Evolutionary conservation across 2,797 vertebrate genomes (phyloP).

Genomic region (Cephalopachus bancanus): DNA sequence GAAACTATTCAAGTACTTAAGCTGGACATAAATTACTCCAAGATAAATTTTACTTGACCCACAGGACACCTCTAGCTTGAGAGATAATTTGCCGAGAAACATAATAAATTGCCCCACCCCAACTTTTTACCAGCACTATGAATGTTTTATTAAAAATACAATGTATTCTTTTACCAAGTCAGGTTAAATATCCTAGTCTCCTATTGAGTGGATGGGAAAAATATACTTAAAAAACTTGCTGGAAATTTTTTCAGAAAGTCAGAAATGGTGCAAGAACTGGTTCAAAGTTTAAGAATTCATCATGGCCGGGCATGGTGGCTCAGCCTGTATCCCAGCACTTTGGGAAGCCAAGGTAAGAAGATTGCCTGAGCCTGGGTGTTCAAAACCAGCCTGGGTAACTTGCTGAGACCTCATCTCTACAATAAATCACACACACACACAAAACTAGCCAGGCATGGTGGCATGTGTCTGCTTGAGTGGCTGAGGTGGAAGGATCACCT

Average conservation of each 20-base stretch:
- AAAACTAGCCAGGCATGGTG: no score
- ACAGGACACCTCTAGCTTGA: background rate
- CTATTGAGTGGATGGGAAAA: conserved; percentile 44
- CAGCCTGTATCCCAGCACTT: no score
- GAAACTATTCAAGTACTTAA: background rate
- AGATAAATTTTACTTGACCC: background rate
- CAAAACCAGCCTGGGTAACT: no score
- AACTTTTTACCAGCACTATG: background rate
- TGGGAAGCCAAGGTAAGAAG: no score
- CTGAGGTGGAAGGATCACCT: no score
- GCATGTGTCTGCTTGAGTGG: no score
- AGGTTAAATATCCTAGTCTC: background rate
- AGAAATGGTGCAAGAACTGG: background rate
- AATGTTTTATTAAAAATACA: conserved; percentile 60
- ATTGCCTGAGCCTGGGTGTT: no score
- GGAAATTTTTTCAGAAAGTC: conserved; percentile 46
- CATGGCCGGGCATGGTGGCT: no score
- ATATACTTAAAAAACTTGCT: background rate
- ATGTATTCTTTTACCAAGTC: conserved; percentile 48
- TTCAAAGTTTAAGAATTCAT: conserved; percentile 3
- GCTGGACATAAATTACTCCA: background rate
- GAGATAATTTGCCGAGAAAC: background rate
- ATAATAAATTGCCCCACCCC: background rate
- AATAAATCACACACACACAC: no score
- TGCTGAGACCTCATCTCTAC: no score